These are phyloP conservation scores for Campopleginae sp. DNA, from an alignment of 2,888 invertebrate genomes.

Conservation along the genomic window DNA sequence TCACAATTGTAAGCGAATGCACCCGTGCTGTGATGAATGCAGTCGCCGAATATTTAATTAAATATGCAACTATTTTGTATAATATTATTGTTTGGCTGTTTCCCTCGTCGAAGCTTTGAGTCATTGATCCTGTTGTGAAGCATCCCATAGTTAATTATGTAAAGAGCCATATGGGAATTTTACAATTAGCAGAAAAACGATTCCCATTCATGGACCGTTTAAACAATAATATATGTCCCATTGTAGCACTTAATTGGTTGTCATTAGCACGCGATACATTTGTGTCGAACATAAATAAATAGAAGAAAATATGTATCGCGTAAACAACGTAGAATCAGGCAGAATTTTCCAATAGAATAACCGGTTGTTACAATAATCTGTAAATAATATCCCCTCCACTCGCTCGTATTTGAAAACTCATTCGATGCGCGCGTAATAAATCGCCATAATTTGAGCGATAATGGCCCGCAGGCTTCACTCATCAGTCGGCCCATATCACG, in stretches of 20 bases:
- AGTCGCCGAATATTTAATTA: not conserved
- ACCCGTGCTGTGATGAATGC: not conserved
- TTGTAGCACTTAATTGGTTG: not conserved
- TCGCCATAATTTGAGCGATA: slow-evolving; percentile 51
- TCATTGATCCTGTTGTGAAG: not conserved
- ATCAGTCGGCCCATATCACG: slow-evolving; percentile 58
- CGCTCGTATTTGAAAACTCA: slow-evolving; percentile 37
- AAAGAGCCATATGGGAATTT: slow-evolving; percentile 17
- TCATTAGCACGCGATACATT: not conserved
- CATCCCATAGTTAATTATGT: slow-evolving; percentile 1
- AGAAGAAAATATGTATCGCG: not conserved
- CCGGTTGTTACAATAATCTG: slow-evolving; percentile 1
- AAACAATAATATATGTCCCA: slow-evolving; percentile 9
- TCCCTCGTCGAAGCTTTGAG: not conserved
- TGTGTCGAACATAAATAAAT: slow-evolving; percentile 4
- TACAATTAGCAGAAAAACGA: not conserved
- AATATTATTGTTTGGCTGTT: not conserved
- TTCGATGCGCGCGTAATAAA: slow-evolving; percentile 49
- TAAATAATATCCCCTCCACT: not conserved
- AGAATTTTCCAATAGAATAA: slow-evolving; percentile 23
- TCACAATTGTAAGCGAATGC: not conserved
- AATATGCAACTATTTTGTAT: not conserved
- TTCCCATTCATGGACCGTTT: slow-evolving; percentile 7
- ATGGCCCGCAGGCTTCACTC: slow-evolving; percentile 60
- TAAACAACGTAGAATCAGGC: not conserved